phyloP scores from a whole-genome alignment of 2,797 vertebrate genomes.

The Clarias platycephalus region DNA sequence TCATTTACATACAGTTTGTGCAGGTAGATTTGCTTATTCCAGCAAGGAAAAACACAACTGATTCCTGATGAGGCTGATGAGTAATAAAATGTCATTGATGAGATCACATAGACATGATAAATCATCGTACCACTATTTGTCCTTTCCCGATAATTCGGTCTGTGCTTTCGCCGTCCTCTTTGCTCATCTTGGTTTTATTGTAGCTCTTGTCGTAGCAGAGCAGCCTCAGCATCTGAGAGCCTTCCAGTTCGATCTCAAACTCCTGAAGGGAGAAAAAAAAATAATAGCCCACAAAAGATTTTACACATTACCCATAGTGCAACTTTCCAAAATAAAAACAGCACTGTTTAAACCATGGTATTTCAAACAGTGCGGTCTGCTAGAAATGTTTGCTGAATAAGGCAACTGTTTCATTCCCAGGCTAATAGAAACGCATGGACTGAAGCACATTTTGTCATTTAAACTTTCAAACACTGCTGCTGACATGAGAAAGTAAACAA shows the following conservation, averaged over 20 bases:
- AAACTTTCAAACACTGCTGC: background rate
- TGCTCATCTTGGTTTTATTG: slow-evolving; percentile 80
- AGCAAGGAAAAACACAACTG: no score
- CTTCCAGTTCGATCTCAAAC: slow-evolving; percentile 90
- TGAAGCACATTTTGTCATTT: no score
- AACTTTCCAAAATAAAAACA: background rate
- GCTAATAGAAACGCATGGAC: no score
- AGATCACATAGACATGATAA: slow-evolving; percentile 9
- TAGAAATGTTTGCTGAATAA: background rate
- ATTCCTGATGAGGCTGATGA: background rate
- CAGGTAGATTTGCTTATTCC: background rate
- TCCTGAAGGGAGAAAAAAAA: slow-evolving; percentile 67
- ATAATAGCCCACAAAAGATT: background rate
- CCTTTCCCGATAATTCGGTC: slow-evolving; percentile 88
- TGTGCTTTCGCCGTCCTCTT: slow-evolving; percentile 80
- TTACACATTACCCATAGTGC: background rate
- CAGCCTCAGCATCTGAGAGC: slow-evolving; percentile 84
- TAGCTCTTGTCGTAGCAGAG: slow-evolving; percentile 88
- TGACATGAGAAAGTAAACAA: background rate
- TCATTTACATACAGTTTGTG: background rate
- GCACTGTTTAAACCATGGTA: background rate
- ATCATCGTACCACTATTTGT: slow-evolving; percentile 83
- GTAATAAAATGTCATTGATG: background rate
- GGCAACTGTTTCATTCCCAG: background rate
- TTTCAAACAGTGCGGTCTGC: background rate